phyloP scores from a whole-genome alignment of 2,888 invertebrate genomes.

The Macrosoma leucophasiata region DNA sequence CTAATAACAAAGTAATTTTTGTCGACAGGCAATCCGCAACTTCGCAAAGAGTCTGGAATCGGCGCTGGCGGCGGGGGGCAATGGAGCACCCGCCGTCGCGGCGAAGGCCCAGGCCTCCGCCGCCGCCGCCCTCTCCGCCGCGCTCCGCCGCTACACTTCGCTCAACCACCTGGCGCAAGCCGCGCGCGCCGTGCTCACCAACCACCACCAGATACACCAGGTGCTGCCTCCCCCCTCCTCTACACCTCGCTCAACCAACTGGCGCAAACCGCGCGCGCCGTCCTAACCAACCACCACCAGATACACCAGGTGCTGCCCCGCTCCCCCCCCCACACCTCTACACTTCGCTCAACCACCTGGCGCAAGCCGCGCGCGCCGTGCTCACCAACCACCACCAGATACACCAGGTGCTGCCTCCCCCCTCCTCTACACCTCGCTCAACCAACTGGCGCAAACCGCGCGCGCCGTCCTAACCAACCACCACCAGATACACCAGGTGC shows the following conservation, averaged over 20 bases:
- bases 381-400: slow-evolving; percentile 96
- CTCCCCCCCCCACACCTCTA: too few relatives aligned
- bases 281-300: slow-evolving; percentile 84
- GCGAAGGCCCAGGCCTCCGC: slow-evolving; percentile 88
- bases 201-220: slow-evolving; percentile 94
- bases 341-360: slow-evolving; percentile 97
- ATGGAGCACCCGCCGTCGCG: slow-evolving; percentile 88
- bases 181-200: slow-evolving; percentile 96
- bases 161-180: slow-evolving; percentile 97
- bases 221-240: slow-evolving; percentile 80
- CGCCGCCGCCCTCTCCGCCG: slow-evolving; percentile 95
- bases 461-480: slow-evolving; percentile 91
- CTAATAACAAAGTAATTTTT: neutral
- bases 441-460: slow-evolving; percentile 95
- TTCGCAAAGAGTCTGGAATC: slow-evolving; percentile 81
- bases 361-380: slow-evolving; percentile 96
- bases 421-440: slow-evolving; percentile 96
- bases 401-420: slow-evolving; percentile 84
- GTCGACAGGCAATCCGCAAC: slow-evolving; percentile 77
- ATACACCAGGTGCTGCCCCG: slow-evolving; percentile 97
- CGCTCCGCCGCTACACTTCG: slow-evolving; percentile 95
- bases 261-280: too few relatives aligned
- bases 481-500: slow-evolving; percentile 94
- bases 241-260: too few relatives aligned
- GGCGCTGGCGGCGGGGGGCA: slow-evolving; percentile 90